Conservation (phyloP, 2,113 vertebrate genomes). For the Acanthisitta chloris region DNA sequence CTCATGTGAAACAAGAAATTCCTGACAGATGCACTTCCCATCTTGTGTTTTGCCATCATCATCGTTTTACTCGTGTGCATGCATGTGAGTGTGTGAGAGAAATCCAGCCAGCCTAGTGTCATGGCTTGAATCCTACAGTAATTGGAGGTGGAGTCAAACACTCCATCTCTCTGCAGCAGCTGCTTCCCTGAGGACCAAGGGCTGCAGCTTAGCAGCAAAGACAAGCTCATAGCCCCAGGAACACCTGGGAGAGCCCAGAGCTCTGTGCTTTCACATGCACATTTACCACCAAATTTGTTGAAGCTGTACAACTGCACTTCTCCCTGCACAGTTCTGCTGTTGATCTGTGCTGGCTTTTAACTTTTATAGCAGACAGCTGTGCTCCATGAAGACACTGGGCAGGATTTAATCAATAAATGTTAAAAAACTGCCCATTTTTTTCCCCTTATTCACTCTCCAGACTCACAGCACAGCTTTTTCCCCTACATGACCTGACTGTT, state of each 20-base stretch:
- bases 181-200: fast-evolving
- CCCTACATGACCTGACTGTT: too few species aligned
- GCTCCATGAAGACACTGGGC: not conserved
- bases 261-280: not conserved
- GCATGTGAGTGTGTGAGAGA: not conserved
- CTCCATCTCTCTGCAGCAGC: not conserved
- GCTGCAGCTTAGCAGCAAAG: fast-evolving
- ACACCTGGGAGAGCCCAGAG: not conserved
- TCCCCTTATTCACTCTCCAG: not conserved
- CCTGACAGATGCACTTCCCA: not conserved
- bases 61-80: not conserved
- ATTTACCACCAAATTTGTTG: not conserved
- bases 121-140: not conserved
- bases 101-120: not conserved
- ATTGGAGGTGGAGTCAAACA: not conserved
- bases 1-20: not conserved
- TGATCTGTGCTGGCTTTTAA: not conserved
- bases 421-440: not conserved
- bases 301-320: not conserved
- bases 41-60: not conserved
- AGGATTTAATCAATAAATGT: not conserved
- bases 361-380: not conserved
- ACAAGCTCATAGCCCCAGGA: not conserved
- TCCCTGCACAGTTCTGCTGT: not conserved
- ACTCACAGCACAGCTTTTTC: not conserved